These are phyloP conservation scores for Cheilosia grossa DNA, from an alignment of 2,888 invertebrate species.

Conservation along the genomic window DNA sequence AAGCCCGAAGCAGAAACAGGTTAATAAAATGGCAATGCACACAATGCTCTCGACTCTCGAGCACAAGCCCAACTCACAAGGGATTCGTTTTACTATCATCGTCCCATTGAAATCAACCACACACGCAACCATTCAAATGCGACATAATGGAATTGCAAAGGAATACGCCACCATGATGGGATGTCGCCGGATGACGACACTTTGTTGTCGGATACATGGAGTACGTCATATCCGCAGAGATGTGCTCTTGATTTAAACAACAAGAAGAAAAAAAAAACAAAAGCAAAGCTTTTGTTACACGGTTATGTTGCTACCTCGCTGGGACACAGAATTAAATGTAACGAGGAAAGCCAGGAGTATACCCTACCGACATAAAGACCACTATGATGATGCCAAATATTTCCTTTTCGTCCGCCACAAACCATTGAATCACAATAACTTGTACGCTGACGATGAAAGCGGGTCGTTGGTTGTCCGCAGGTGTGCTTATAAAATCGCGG, in stretches of 20 bases:
- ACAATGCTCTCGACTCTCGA: slow-evolving; percentile 4
- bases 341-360: background rate
- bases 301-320: slow-evolving; percentile 17
- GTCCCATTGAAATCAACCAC: slow-evolving; percentile 37
- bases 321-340: background rate
- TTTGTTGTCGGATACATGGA: slow-evolving; percentile 14
- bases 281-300: slow-evolving; percentile 5
- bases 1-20: slow-evolving; percentile 7
- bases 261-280: background rate
- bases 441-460: slow-evolving; percentile 9
- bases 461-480: slow-evolving; percentile 12
- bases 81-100: slow-evolving; percentile 31
- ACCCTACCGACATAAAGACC: background rate
- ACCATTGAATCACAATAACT: slow-evolving; percentile 1
- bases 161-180: background rate
- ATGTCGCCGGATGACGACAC: slow-evolving; percentile 20
- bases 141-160: slow-evolving; percentile 25
- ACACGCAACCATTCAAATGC: slow-evolving; percentile 26
- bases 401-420: background rate
- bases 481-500: slow-evolving; percentile 40
- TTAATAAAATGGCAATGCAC: slow-evolving; percentile 34
- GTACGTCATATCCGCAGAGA: slow-evolving; percentile 2
- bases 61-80: slow-evolving; percentile 25
- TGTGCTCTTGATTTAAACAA: background rate
- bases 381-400: background rate